phyloP scores from a whole-genome alignment of 2,888 invertebrate species.

The Erebia palarica region DNA sequence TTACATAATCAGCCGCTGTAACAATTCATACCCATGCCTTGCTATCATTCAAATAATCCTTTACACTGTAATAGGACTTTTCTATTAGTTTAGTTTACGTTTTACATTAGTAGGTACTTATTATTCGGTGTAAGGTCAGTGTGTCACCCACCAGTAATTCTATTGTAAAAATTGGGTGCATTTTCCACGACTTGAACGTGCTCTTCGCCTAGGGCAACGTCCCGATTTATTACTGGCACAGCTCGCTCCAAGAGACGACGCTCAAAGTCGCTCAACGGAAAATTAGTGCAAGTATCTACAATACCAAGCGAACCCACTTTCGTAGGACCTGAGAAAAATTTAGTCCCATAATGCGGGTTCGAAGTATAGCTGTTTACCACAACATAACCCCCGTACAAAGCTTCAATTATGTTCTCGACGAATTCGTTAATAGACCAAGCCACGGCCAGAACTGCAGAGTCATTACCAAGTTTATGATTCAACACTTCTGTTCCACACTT shows the following conservation, averaged over 20 bases:
- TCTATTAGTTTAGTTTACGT: no score
- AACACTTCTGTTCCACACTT: slow-evolving; percentile 60
- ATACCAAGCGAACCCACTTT: slow-evolving; percentile 57
- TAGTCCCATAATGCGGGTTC: slow-evolving; percentile 63
- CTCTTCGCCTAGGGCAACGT: slow-evolving; percentile 59
- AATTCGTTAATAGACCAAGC: slow-evolving; percentile 66
- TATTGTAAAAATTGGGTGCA: slow-evolving; percentile 29
- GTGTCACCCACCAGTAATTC: no score
- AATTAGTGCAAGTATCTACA: slow-evolving; percentile 48
- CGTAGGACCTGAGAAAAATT: slow-evolving; percentile 62
- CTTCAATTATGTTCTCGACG: slow-evolving; percentile 54
- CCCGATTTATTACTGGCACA: slow-evolving; percentile 53
- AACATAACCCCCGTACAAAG: slow-evolving; percentile 53
- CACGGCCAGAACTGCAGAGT: slow-evolving; percentile 55
- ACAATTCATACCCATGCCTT: no score
- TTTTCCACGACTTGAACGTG: slow-evolving; percentile 50
- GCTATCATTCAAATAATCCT: no score
- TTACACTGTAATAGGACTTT: no score
- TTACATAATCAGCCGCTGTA: no score
- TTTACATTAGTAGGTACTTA: no score
- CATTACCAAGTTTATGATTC: slow-evolving; percentile 53
- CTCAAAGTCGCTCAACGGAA: slow-evolving; percentile 57
- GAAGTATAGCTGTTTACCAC: slow-evolving; percentile 55
- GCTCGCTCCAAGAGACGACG: slow-evolving; percentile 48
- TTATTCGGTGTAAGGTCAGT: no score